Evolutionary conservation across 2,113 vertebrate species (phyloP).

Genomic region (Poeciliopsis prolifica): DNA sequence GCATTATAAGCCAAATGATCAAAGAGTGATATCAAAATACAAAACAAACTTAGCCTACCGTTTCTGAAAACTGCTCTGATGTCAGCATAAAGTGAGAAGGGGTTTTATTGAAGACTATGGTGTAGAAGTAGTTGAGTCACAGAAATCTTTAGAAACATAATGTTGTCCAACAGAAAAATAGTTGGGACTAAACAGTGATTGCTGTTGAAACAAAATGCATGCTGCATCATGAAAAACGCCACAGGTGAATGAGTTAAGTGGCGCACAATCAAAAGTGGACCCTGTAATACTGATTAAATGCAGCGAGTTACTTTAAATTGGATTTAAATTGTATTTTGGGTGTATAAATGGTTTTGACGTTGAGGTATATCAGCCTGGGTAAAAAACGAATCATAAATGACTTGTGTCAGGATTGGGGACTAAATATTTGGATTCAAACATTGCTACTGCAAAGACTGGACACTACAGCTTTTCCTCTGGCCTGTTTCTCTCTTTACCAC

Average conservation of each 20-base stretch:
- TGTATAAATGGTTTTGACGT: neutral
- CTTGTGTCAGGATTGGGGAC: neutral
- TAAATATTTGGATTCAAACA: neutral
- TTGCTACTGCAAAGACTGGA: neutral
- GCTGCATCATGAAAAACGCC: neutral
- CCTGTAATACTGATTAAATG: neutral
- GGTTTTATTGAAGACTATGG: neutral
- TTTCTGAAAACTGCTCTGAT: neutral
- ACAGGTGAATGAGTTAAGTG: neutral
- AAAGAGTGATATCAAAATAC: neutral
- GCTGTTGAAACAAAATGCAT: neutral
- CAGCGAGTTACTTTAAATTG: neutral
- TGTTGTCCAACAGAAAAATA: too few relatives aligned
- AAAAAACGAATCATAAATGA: neutral
- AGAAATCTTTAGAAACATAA: neutral
- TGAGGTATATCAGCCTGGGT: neutral
- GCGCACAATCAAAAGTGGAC: too few relatives aligned
- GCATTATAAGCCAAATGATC: neutral
- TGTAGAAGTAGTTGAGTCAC: neutral
- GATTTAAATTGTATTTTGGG: neutral
- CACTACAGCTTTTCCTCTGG: neutral
- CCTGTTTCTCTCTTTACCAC: neutral
- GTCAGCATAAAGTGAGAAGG: neutral
- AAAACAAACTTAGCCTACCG: neutral
- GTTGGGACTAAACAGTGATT: neutral